Evolutionary conservation across 2,797 vertebrate species (phyloP), one percentile per base, ranked within the genome.

Genomic region (Propithecus deckenii): DNA sequence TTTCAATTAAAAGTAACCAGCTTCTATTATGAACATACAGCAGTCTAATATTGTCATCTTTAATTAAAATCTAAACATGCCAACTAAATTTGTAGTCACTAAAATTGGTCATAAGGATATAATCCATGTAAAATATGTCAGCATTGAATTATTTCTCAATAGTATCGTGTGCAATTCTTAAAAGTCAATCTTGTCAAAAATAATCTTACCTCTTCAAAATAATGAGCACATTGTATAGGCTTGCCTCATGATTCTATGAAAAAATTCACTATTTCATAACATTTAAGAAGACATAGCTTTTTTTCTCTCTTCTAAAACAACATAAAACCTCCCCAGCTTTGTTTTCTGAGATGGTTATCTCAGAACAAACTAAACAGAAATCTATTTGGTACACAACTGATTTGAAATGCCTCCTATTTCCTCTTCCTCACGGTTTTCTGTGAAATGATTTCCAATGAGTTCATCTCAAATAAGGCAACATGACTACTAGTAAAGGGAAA

Each of bases 321-420:
- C 57, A 38, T 5, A 1, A 14, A 94, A 71, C 22, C 22, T 83
- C 15, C 10, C 32, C 17, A 90, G 86, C 35, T 94, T 67, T 87
- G 48, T 91, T 96, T 97, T 87, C 67, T 59, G 61, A 1, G 59
- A 46, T 30, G 38, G 59, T 94, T 90, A 86, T 35, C 93, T 96
- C 23, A 86, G 90, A 96, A 87, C 74, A 91, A 95, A 94, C 90
- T 71, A 86, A 95, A 97, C 86, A 96, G 87, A 84, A 97, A 96
- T 95, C 87, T 85, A 59, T 96, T 78, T 92, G 94, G n/a, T 25
- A 78, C 83, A 46, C 96, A 98, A 43, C 95, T 86, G n/a, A 92
- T 80, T 65, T 92, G 92, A 95, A 81, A 10, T 69, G 32, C 35
- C 78, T 95, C 38, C 61, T 74, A 14, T 91, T 93, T 92, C 91